Base-by-base conservation (phyloP, 2,797 vertebrate species). In the Corythornis leucogaster region DNA sequence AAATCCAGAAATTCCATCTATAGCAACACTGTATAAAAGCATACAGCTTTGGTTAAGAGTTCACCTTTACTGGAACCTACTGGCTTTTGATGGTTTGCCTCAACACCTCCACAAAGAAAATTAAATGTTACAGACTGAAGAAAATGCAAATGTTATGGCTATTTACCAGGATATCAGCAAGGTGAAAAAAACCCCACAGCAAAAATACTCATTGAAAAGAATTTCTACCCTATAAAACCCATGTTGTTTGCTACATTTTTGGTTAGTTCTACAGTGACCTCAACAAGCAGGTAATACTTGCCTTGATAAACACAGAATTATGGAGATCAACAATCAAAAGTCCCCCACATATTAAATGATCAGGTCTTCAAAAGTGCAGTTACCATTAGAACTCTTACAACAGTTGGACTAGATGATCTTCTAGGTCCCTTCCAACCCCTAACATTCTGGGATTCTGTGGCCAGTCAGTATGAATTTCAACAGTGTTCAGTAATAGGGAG, bases 311-410 rank as follows among this genome's bases (percentile, higher is more conserved):
- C 43, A 84, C 0, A 73, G 57, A 88, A 62, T 48, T 62, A 76
- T 58, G 46, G 54, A 85, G 18, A 18, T 68, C 50, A 82, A 51
- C 16, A 80, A 67, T 28, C 35, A 83, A 5, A 83, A 59, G 38
- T 26, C 82, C 14, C 46, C n/a, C 35, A 38, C 7, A 25, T 53
- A 78, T 33, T 68, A 90, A 80, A 75, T 54, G 26, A 84, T 30
- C 30, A 63, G 16, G 22, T 89, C 69, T 87, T 91, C 58, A 85
- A 64, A 94, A 82, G 58, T 26, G 51, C 79, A 75, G 54, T 22
- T 94, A 83, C 71, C 69, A 85, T 75, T 70, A 91, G 78, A 92
- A 71, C 53, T 82, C 75, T 91, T 68, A 75, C 28, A 94, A 70
- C 24, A 91, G 78, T 76, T 87, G 61, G 11, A 38, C 35, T 38